These are phyloP conservation scores for Thecophora atra DNA, from an alignment of 2,888 invertebrate species.

Conservation along the genomic window DNA sequence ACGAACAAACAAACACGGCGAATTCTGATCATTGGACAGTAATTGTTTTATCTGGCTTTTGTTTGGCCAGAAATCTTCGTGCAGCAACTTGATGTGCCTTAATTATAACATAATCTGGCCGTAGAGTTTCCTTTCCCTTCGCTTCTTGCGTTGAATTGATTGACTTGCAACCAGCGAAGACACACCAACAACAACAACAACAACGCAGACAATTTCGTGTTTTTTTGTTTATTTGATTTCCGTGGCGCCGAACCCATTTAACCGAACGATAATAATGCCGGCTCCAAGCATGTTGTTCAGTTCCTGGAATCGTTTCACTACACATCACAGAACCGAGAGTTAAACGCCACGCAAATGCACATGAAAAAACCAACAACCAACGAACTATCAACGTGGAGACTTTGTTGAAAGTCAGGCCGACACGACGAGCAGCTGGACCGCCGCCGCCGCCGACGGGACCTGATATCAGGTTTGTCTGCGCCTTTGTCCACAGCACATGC, in stretches of 20 bases:
- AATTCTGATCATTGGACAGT: background rate
- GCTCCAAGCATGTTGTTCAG: constrained; percentile 26
- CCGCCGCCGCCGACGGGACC: constrained; percentile 7
- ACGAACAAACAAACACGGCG: no score
- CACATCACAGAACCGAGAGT: background rate
- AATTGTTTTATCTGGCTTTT: background rate
- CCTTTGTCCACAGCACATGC: constrained; percentile 34
- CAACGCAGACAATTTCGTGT: constrained; percentile 16
- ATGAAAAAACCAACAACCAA: background rate
- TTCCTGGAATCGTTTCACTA: constrained; percentile 32
- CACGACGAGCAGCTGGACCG: background rate
- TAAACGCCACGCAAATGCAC: background rate
- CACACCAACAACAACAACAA: constrained; percentile 27
- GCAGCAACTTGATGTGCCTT: constrained; percentile 11
- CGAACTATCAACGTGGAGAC: background rate
- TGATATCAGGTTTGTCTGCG: constrained; percentile 21
- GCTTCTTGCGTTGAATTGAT: constrained; percentile 17
- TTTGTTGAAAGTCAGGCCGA: background rate
- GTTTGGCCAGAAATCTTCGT: background rate
- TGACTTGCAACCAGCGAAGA: constrained; percentile 26
- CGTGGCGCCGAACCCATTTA: constrained; percentile 54
- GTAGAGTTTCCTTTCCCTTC: background rate
- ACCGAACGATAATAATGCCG: constrained; percentile 39
- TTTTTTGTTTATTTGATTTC: constrained; percentile 20
- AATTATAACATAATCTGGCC: constrained; percentile 22